phyloP scores from a whole-genome alignment of 2,797 vertebrate genomes.

The Lacerta bilineata region DNA sequence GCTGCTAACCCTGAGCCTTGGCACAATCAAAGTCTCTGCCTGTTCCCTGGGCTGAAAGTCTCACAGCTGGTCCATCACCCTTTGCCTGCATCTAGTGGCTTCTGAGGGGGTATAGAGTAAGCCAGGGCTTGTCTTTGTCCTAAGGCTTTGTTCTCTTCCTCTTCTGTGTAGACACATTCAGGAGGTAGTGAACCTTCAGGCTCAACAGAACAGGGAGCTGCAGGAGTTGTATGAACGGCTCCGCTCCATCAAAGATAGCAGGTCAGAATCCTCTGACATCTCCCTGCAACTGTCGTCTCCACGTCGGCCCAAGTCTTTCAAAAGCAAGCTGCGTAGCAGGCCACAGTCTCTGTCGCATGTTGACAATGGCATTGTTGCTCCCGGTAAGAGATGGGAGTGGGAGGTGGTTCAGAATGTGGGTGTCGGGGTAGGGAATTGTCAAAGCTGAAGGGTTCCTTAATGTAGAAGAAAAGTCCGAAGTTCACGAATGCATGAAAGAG shows the following conservation, averaged over 20 bases:
- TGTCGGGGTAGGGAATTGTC: not conserved
- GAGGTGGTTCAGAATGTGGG: not conserved
- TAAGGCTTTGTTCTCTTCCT: not conserved
- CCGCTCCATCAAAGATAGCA: slow-evolving; percentile 85
- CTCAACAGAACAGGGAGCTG: slow-evolving; percentile 91
- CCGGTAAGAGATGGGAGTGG: slow-evolving; percentile 60
- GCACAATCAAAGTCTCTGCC: not conserved
- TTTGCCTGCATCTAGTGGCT: not conserved
- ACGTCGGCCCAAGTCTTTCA: slow-evolving; percentile 86
- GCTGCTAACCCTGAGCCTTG: not conserved
- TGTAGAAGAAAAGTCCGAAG: not conserved
- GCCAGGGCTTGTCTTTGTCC: not conserved
- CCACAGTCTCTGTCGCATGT: slow-evolving; percentile 86
- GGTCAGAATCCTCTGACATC: slow-evolving; percentile 80
- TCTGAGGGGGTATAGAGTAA: not conserved
- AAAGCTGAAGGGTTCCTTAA: too few species aligned
- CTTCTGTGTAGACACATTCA: slow-evolving; percentile 87
- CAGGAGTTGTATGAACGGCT: slow-evolving; percentile 91
- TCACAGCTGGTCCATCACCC: not conserved
- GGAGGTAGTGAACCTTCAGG: slow-evolving; percentile 91
- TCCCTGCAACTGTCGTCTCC: slow-evolving; percentile 84
- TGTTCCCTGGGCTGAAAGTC: not conserved
- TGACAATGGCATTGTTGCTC: slow-evolving; percentile 81
- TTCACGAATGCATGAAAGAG: not conserved
- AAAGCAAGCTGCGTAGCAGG: slow-evolving; percentile 85